Evolutionary conservation across 2,888 invertebrate genomes (phyloP), one percentile per base, ranked within the genome.

Genomic region (Selenia dentaria): DNA sequence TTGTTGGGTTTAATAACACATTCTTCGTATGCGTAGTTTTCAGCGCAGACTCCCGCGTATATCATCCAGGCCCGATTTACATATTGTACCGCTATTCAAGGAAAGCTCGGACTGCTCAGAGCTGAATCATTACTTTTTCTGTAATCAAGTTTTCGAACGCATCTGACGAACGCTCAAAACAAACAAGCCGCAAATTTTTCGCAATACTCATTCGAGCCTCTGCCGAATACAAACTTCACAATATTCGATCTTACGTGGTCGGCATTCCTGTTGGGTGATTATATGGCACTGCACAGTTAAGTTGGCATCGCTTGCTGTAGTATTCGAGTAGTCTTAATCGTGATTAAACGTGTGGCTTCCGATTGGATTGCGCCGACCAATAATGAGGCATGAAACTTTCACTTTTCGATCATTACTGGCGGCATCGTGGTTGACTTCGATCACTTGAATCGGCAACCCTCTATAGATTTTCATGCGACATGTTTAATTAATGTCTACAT

Each of bases 11-110:
- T 62, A 71, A 71, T 71, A 71, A 62, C 60, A 69, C 59, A 70
- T 70, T 72, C 64, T 66, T 63, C 62, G 60, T 63, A 61, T 67
- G 69, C 70, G 66, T 70, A 64, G 64, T 70, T 71, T 69, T 70
- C 67, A 57, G 65, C 61, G 67, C 67, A 62, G 59, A 70, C 72
- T 70, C 67, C 60, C 62, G 55, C 64, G 70, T 70, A 71, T 72
- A 72, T 73, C 74, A 74, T 75, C 75, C 74, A 59, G 59, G 59
- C 60, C 64, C 67, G 68, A 83, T 86, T 85, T 84, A 75, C 80
- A 86, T 86, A 82, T 69, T 70, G 72, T 84, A 83, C 86, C 86
- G 87, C 83, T 87, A 86, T 79, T 70, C 80, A 74, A 72, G 77
- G 70, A 74, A 78, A 64, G 70, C 63, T 62, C 48, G 61, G 73